These are phyloP conservation scores for Nomia melanderi DNA, from an alignment of 1,140 invertebrate genomes.

Conservation along the genomic window DNA sequence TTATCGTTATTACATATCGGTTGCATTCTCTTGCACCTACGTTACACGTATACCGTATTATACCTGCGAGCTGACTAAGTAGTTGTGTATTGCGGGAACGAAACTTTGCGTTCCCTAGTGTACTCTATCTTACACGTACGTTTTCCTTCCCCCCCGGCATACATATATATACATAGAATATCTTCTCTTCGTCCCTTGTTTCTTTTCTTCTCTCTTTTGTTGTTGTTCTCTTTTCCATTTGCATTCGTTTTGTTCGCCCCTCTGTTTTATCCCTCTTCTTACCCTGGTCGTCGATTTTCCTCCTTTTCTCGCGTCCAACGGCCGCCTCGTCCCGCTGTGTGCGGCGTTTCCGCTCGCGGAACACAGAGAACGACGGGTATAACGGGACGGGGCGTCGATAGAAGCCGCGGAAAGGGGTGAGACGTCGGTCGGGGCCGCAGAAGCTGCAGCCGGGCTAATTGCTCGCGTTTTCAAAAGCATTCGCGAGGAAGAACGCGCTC, in stretches of 20 bases:
- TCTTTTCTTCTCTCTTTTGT: conserved; percentile 26
- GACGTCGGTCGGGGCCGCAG: too few species aligned
- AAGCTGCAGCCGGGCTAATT: conserved; percentile 31
- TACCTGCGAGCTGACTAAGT: conserved; percentile 57
- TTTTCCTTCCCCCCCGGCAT: conserved; percentile 18
- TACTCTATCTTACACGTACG: conserved; percentile 45
- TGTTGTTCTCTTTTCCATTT: conserved; percentile 23
- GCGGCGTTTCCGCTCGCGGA: too few species aligned
- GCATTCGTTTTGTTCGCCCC: not conserved
- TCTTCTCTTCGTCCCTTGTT: not conserved
- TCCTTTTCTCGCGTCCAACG: conserved; percentile 3
- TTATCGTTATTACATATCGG: too few species aligned
- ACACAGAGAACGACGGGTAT: too few species aligned
- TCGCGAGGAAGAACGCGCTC: conserved; percentile 6
- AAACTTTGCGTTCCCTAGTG: conserved; percentile 59
- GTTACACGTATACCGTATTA: conserved; percentile 61
- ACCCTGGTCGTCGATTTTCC: not conserved
- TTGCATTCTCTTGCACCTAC: conserved; percentile 55
- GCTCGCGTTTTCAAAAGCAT: conserved; percentile 33
- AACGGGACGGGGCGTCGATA: too few species aligned
- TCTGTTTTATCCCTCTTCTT: conserved; percentile 1
- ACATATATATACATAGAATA: not conserved
- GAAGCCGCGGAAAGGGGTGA: too few species aligned
- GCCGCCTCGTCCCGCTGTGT: too few species aligned
- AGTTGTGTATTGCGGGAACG: conserved; percentile 60